A percentile compares a stretch with the other conserved stretches of the same genome.
Conservation (phyloP, 1,140 invertebrate genomes). For the Eupristina koningsbergeri region DNA sequence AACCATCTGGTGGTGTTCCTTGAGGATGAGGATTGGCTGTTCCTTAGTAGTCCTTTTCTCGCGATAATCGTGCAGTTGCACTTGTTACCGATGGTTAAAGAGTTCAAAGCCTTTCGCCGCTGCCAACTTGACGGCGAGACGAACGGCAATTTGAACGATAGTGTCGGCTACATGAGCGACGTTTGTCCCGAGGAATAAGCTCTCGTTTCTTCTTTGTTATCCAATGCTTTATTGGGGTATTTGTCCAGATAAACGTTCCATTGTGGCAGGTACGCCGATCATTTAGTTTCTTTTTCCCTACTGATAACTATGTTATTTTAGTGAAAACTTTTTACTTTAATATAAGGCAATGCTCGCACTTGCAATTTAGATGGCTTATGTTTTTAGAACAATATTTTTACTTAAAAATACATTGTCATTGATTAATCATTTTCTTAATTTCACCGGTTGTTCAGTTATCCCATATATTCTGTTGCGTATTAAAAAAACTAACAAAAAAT, state of each 20-base stretch:
- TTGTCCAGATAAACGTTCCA: slow-evolving; percentile 14
- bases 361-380: no score
- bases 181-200: slow-evolving; percentile 16
- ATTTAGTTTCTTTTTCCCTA: background rate
- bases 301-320: background rate
- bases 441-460: no score
- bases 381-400: no score
- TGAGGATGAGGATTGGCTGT: background rate
- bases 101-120: background rate
- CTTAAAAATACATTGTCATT: no score
- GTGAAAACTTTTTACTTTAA: background rate
- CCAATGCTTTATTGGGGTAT: slow-evolving; percentile 32
- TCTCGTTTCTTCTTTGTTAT: slow-evolving; percentile 18
- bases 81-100: background rate
- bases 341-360: no score
- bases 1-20: background rate
- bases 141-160: slow-evolving; percentile 46
- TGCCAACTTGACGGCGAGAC: background rate
- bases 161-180: slow-evolving; percentile 37
- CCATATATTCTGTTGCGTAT: no score
- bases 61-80: slow-evolving; percentile 40
- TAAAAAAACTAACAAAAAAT: no score
- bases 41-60: background rate
- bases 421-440: no score
- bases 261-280: background rate